These are phyloP conservation scores for Apomyelois bistriatella DNA, from an alignment of 2,888 invertebrate genomes.

Conservation along the genomic window DNA sequence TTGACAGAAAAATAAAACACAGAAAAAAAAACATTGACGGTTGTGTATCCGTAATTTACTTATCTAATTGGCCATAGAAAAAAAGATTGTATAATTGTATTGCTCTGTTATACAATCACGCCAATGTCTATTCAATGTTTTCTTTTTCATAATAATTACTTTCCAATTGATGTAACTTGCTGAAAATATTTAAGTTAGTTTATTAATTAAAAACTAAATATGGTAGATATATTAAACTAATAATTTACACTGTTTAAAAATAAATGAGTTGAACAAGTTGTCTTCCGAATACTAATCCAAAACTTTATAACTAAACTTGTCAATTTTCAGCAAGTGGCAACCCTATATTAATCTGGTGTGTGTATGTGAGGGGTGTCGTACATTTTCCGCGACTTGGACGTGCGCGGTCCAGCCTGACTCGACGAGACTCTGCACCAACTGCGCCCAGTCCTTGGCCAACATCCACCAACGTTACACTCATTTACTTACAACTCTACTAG, in stretches of 20 bases:
- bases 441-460: slow-evolving; percentile 88
- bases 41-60: too few species aligned
- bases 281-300: too few species aligned
- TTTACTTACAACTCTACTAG: slow-evolving; percentile 30
- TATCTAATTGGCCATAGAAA: too few species aligned
- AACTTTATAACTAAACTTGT: too few species aligned
- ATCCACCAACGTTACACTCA: slow-evolving; percentile 70
- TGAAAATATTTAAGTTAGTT: neutral
- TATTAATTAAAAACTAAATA: neutral
- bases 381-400: slow-evolving; percentile 85
- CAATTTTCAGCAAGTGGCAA: neutral
- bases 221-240: too few species aligned
- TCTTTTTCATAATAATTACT: neutral
- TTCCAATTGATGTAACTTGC: neutral
- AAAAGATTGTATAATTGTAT: neutral
- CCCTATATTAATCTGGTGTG: slow-evolving; percentile 17
- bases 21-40: neutral
- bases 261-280: too few species aligned
- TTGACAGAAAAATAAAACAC: neutral
- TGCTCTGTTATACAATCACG: neutral
- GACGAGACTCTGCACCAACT: slow-evolving; percentile 91
- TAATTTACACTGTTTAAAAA: too few species aligned
- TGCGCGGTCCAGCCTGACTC: slow-evolving; percentile 91
- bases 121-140: neutral
- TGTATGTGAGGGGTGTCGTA: slow-evolving; percentile 60